A percentile compares a stretch with the other conserved stretches of the same genome.
phyloP scores from a whole-genome alignment of 2,888 invertebrate species.

The Tipula lateralis region DNA sequence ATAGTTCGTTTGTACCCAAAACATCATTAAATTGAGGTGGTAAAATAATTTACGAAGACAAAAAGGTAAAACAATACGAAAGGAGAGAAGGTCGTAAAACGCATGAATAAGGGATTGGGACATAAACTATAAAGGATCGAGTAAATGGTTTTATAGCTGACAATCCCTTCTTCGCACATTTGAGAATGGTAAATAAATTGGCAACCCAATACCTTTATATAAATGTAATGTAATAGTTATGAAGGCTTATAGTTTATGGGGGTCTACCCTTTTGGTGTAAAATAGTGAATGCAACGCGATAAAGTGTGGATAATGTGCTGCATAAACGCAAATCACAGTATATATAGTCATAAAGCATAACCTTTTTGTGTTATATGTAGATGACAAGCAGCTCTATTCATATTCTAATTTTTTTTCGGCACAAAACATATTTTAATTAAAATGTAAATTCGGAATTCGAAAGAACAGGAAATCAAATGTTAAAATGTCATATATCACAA shows the following conservation, averaged over 20 bases:
- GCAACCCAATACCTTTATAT: too few species aligned
- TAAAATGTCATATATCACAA: conserved; percentile 24
- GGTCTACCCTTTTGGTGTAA: not conserved
- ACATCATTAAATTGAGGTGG: not conserved
- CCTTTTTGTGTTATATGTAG: not conserved
- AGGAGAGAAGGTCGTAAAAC: not conserved
- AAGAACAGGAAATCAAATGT: conserved; percentile 11
- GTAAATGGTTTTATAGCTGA: not conserved
- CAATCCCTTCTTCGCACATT: not conserved
- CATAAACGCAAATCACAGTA: not conserved
- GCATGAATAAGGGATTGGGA: not conserved
- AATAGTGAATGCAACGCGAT: not conserved
- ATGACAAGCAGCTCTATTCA: not conserved
- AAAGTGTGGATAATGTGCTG: not conserved
- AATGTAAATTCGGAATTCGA: not conserved
- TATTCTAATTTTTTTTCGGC: not conserved
- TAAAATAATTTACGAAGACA: not conserved
- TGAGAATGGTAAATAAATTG: not conserved
- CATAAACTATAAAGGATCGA: not conserved
- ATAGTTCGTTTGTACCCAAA: not conserved
- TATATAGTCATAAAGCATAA: too few species aligned
- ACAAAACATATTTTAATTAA: not conserved
- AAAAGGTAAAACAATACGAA: not conserved
- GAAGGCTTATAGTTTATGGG: not conserved
- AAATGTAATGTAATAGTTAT: too few species aligned